Base-by-base conservation (phyloP, 2,797 vertebrate species). In the Petrocephalus schoutedeni region DNA sequence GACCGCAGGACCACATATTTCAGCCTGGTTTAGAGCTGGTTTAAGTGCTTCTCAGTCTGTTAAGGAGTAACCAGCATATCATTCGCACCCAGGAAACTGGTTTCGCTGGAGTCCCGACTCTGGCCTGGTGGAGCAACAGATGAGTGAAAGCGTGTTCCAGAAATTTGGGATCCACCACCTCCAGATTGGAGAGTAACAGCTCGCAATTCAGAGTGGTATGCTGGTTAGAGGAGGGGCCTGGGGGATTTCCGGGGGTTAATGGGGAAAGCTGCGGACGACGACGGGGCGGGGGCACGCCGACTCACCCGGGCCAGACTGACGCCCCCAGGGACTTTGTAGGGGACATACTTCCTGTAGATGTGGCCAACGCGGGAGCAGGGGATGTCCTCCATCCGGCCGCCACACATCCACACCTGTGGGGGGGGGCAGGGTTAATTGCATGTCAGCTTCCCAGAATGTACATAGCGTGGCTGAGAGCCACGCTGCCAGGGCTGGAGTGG, bases 291-390 rank as follows among this genome's bases (percentile, higher is more conserved):
- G 67, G 14, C 36, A 45, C 10, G 16, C 0, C 0, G 41, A 92
- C 93, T 96, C 95, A 98, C 98, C 94, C 96, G 95, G 7, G 97
- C 97, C 90, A 98, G 93, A 91, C 97, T 98, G 93, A 98, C 96
- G 64, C 98, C 98, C 6, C 97, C 96, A 0, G 98, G 98, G 84
- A 99, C 96, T 89, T 98, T 99, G 93, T 99, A 99, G 3, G 98
- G 98, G 74, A 99, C 97, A 0, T 98, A 99, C 93, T 99, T 99
- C 92, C 98, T 95, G 92, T 99, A 99, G 93, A 99, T 98, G 90
- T 99, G 98, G 19, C 98, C 98, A 49, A 99, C 98, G 90, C 98
- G 95, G 88, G 98, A 99, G 92, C 98, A 99, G n/a, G 98, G 98
- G 28, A 97, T 96, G 93, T 99, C 98, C 93, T 99, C 98, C 98